A percentile compares a stretch with the other conserved stretches of the same genome.
phyloP scores from a whole-genome alignment of 64 coral and sea anemone species.

The Stylophora pistillata region DNA sequence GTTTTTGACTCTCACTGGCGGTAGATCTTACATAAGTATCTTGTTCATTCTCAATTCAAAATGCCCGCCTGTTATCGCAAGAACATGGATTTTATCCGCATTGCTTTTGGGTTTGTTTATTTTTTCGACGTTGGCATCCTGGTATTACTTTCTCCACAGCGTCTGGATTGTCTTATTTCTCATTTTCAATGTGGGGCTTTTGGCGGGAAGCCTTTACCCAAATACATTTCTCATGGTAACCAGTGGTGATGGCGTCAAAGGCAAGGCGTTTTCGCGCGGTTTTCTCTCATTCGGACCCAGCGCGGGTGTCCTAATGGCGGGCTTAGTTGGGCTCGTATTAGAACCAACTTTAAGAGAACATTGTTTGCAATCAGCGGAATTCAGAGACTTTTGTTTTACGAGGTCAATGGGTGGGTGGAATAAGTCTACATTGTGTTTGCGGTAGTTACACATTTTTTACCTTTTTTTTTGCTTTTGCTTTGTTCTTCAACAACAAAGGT shows the following conservation, averaged over 20 bases:
- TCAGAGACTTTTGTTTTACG: slow-evolving; percentile 61
- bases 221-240: slow-evolving; percentile 67
- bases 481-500: too few species aligned
- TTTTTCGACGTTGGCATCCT: slow-evolving; percentile 50
- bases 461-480: too few species aligned
- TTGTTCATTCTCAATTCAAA: slow-evolving; percentile 32
- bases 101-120: slow-evolving; percentile 44
- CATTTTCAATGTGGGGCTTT: slow-evolving; percentile 41
- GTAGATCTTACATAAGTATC: slow-evolving; percentile 71
- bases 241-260: slow-evolving; percentile 1
- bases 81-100: slow-evolving; percentile 69
- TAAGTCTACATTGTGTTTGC: slow-evolving; percentile 46
- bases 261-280: slow-evolving; percentile 86
- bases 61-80: slow-evolving; percentile 28
- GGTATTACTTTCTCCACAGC: slow-evolving; percentile 73
- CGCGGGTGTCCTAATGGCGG: slow-evolving; percentile 50
- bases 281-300: slow-evolving; percentile 62
- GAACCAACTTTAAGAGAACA: slow-evolving; percentile 59
- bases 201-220: slow-evolving; percentile 55
- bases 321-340: slow-evolving; percentile 54
- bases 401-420: slow-evolving; percentile 40
- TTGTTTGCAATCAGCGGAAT: slow-evolving; percentile 24
- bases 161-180: slow-evolving; percentile 56
- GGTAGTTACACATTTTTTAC: background rate
- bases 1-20: slow-evolving; percentile 46